Conservation (phyloP, 2,113 vertebrate species). For the Elaphurus davidianus region DNA sequence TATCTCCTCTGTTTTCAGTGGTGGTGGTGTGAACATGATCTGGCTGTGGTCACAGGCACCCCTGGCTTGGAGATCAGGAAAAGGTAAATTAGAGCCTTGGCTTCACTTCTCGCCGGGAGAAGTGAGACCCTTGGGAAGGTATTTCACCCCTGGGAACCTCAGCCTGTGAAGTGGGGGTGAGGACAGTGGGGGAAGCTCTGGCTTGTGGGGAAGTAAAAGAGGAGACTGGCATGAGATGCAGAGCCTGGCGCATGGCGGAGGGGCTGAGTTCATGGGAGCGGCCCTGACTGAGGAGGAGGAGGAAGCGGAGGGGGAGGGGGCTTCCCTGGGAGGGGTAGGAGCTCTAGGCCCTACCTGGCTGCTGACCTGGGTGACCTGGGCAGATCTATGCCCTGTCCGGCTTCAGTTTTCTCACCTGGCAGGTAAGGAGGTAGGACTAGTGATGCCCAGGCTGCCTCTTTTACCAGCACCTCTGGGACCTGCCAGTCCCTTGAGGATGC, state of each 20-base stretch:
- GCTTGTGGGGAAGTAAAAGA: fast-evolving
- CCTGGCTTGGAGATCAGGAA: neutral
- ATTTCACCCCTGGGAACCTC: neutral
- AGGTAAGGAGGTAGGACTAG: neutral
- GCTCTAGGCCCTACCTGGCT: neutral
- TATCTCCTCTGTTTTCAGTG: neutral
- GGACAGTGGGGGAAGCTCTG: fast-evolving
- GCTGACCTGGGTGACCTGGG: neutral
- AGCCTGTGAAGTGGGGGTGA: fast-evolving
- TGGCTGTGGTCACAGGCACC: neutral
- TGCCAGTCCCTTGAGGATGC: no score
- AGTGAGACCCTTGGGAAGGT: neutral
- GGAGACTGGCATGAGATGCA: fast-evolving
- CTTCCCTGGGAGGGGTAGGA: fast-evolving
- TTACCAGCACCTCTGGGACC: neutral
- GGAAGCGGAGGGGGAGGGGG: fast-evolving
- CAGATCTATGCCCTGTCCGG: fast-evolving
- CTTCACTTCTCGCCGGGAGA: fast-evolving
- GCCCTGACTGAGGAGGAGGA: no score
- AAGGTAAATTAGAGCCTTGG: neutral
- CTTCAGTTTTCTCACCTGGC: neutral
- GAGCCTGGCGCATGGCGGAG: fast-evolving
- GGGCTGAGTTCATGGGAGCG: fast-evolving
- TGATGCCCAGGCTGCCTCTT: neutral
- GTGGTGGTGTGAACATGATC: no score